These are phyloP conservation scores for Prolemur simus DNA, from an alignment of 2,113 vertebrate species.

Conservation along the genomic window DNA sequence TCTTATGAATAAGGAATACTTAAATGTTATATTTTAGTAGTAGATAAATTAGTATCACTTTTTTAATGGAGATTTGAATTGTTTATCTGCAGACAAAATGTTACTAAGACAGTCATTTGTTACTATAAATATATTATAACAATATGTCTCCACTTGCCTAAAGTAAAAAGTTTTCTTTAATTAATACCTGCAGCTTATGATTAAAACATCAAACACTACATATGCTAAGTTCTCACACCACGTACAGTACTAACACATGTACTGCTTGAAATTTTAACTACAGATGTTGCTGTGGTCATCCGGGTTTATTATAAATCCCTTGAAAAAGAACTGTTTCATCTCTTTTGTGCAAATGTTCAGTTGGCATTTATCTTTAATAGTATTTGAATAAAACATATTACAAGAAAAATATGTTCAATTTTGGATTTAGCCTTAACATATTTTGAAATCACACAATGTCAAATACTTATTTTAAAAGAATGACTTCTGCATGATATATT, in stretches of 20 bases:
- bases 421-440: neutral
- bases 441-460: neutral
- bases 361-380: neutral
- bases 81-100: neutral
- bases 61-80: neutral
- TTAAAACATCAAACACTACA: conserved; percentile 46
- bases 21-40: neutral
- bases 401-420: neutral
- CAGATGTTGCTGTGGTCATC: neutral
- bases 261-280: neutral
- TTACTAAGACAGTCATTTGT: neutral
- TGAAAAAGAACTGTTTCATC: neutral
- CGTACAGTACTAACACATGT: neutral
- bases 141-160: neutral
- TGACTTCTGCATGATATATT: neutral
- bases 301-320: neutral
- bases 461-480: neutral
- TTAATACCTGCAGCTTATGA: conserved; percentile 52
- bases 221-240: conserved; percentile 62
- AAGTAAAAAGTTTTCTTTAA: conserved; percentile 61
- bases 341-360: neutral
- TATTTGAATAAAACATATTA: neutral
- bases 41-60: neutral
- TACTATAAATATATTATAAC: conserved; percentile 22
- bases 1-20: neutral